Base-by-base conservation (phyloP, 2,888 invertebrate species). In the Drosophila engyochracea region DNA sequence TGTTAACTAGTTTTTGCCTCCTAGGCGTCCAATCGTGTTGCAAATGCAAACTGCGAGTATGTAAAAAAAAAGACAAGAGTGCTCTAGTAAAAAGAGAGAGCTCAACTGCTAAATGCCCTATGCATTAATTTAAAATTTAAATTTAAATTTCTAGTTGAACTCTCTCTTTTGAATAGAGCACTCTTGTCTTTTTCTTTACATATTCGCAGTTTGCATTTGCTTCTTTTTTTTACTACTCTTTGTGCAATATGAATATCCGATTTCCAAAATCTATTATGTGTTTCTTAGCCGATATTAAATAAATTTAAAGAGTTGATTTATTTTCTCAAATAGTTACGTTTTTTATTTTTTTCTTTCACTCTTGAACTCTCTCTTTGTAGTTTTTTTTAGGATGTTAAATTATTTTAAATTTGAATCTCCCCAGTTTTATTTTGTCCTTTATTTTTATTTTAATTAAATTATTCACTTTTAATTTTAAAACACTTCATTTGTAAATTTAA, bases 1-100 rank as follows among this genome's bases (percentile, higher is more conserved):
- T 55, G 53, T 49, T 54, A 67, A 54, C 78, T 44, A 30, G 79
- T 79, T 71, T 60, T 58, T 71, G 25, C 64, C 63, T n/a, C 10
- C n/a, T n/a, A 41, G 66, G 28, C 62, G 70, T 58, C 49, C 70
- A 55, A 41, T 12, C 3, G 55, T 58, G 57, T 41, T 62, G 49
- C 41, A 41, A 61, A 76, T 64, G 41, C 41, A 55, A 10, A 25
- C 53, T 22, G 7, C 14, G 22, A 25, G 3, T 16, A 49, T 41
- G n/a, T n/a, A n/a, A 10, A n/a, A 41, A 39, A n/a, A 10, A 41
- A 10, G 4, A 0, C 41, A n/a, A 41, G 10, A n/a, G 10, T 41
- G 10, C 41, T n/a, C 10, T 4, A n/a, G 41, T n/a, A 10, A 49
- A 49, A 28, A 25, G 49, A 9, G 28, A 49, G 28, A 28, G 16